Percentiles rank a stretch among this genome's conserved stretches.
These are phyloP conservation scores for Anthonomus grandis DNA, from an alignment of 1,140 invertebrate genomes.

Conservation along the genomic window DNA sequence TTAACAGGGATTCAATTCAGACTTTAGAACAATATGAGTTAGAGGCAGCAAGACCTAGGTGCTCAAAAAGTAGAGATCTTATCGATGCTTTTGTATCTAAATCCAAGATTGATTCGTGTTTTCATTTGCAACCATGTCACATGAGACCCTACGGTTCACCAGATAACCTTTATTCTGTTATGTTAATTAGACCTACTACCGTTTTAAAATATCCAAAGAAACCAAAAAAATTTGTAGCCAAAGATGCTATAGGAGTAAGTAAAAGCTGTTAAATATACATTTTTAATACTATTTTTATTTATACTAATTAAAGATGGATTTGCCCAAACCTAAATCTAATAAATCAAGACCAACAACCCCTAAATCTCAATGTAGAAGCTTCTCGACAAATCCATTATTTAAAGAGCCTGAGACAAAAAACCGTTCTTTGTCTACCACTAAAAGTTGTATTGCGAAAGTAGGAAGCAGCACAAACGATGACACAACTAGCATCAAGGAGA, in stretches of 20 bases:
- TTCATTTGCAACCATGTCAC: constrained; percentile 24
- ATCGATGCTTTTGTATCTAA: constrained; percentile 4
- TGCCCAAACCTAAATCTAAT: too few species aligned
- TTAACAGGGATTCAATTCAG: constrained; percentile 6
- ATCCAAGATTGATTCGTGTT: not conserved
- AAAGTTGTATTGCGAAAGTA: not conserved
- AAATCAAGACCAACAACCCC: too few species aligned
- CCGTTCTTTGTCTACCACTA: constrained; percentile 1
- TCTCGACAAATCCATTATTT: too few species aligned
- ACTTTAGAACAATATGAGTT: constrained; percentile 27
- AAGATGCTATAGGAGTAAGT: not conserved
- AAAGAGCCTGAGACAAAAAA: too few species aligned
- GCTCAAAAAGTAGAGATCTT: constrained; percentile 10
- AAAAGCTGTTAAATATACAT: too few species aligned
- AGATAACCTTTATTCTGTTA: constrained; percentile 17
- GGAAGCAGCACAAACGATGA: not conserved
- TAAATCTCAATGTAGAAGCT: too few species aligned
- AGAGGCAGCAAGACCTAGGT: constrained; percentile 17
- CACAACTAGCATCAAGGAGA: not conserved
- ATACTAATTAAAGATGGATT: too few species aligned
- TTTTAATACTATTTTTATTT: too few species aligned
- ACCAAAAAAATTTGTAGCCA: constrained; percentile 2
- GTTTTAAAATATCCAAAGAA: constrained; percentile 13
- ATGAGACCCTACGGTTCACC: constrained; percentile 25
- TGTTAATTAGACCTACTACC: constrained; percentile 13